Evolutionary conservation across 2,888 invertebrate genomes (phyloP).

Genomic region (Hartigia nigra): DNA sequence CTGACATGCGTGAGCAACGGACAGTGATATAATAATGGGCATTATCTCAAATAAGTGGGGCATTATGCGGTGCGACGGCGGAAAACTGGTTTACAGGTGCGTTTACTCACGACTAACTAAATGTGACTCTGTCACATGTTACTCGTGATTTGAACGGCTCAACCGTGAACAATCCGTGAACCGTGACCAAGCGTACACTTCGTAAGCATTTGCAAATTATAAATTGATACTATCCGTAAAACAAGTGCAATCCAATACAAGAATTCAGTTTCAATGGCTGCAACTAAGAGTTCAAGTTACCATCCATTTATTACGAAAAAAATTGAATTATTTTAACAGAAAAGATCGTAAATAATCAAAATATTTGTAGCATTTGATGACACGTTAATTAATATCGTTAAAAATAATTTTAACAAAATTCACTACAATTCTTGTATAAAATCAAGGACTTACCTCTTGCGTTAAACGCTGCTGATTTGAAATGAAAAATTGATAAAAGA

Average conservation of each 20-base stretch:
- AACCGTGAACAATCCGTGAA: neutral
- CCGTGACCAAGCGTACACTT: neutral
- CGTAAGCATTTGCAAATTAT: neutral
- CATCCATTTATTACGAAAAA: neutral
- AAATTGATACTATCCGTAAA: neutral
- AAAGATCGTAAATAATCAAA: neutral
- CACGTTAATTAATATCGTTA: neutral
- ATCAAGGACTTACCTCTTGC: neutral
- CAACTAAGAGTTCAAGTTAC: too few relatives aligned
- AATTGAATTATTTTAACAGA: neutral
- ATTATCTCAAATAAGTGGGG: conserved; percentile 38
- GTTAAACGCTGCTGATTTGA: neutral
- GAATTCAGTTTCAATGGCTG: neutral
- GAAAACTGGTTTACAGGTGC: conserved; percentile 55
- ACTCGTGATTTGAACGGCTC: conserved; percentile 2
- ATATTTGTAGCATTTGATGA: neutral
- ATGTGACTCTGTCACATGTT: conserved; percentile 18
- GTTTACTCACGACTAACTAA: conserved; percentile 38
- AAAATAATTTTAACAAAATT: neutral
- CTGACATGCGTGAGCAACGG: neutral
- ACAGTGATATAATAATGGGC: conserved; percentile 31
- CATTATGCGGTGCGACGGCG: conserved; percentile 47
- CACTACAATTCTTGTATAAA: neutral
- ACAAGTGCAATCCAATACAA: neutral
- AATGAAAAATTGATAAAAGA: neutral